Base-by-base conservation (phyloP, 1,140 invertebrate genomes). In the Popillia japonica region DNA sequence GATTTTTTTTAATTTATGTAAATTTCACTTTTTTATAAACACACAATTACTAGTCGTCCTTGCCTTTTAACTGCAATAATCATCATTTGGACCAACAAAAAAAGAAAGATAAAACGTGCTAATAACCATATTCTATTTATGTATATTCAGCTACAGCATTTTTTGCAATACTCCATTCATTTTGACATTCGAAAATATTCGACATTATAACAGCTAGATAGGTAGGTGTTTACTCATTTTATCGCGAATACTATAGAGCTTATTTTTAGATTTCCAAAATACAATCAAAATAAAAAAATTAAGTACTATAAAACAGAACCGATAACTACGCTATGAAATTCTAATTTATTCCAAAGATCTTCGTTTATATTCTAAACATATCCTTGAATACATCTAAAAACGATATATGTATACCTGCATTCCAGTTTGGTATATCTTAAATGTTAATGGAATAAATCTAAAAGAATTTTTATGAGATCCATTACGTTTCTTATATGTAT, bases 111-210 rank as follows among this genome's bases (percentile, higher is more conserved):
- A n/a, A 34, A 34, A 34, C 27, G 27, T 34, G 27, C 27, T 34
- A 34, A 34, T 34, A 34, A 4, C 27, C 27, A 34, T 34, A 2
- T 34, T 34, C 27, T 34, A 44, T 44, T 61, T 22, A 17, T 61
- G 3, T 20, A n/a, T n/a, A n/a, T n/a, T n/a, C n/a, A n/a, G n/a
- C n/a, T 61, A n/a, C 20, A 22, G 4, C 0, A 7, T 61, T 61
- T 68, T 4, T 68, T 34, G 27, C 22, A 4, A 55, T n/a, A 55
- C 14, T 68, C 20, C 20, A 27, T 23, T 68, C 61, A 68, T 22
- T 22, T 68, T 68, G 61, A 68, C 61, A 68, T 68, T 68, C 61
- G 27, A 23, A 68, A 68, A 23, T 68, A 68, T 68, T 68, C 9
- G 9, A 68, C 20, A 27, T 23, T 20, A 68, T 6, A 34, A 27